Conservation (phyloP, 2,113 vertebrate species). For the Cyprinodon brontotheroides region DNA sequence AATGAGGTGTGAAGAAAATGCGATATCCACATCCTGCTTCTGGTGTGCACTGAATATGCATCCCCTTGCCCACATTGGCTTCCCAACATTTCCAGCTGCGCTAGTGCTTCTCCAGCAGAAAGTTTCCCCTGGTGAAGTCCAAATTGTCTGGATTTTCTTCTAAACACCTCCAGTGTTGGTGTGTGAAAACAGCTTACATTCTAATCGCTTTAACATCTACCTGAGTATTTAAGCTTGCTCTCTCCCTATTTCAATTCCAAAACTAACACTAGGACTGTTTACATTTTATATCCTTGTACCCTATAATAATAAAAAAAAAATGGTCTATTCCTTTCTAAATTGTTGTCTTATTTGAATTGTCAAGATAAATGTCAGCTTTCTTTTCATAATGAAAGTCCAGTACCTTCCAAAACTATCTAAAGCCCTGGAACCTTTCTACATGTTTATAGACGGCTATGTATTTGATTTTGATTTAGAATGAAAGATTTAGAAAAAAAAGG, state of each 20-base stretch:
- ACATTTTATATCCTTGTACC: background rate
- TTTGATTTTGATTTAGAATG: background rate
- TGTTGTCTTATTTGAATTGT: constrained; percentile 2
- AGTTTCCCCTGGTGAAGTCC: background rate
- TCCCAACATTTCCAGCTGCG: background rate
- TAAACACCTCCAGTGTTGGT: background rate
- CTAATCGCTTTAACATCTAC: background rate
- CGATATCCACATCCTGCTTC: background rate
- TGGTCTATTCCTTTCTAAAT: constrained; percentile 30
- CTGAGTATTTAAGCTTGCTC: background rate
- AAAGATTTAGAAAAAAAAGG: too few relatives aligned
- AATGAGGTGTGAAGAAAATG: background rate
- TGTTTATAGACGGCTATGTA: background rate
- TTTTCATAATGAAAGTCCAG: background rate
- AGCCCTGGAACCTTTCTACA: background rate
- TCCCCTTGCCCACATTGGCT: background rate
- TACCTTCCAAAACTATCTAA: background rate
- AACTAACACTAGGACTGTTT: background rate
- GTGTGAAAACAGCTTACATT: background rate
- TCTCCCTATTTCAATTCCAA: background rate
- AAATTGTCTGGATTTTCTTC: background rate
- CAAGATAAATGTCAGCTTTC: too few relatives aligned
- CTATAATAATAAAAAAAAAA: background rate
- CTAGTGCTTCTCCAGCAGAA: background rate
- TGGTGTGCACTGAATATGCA: background rate